Conservation (phyloP, 2,888 invertebrate species). For the Hypomecis punctinalis region DNA sequence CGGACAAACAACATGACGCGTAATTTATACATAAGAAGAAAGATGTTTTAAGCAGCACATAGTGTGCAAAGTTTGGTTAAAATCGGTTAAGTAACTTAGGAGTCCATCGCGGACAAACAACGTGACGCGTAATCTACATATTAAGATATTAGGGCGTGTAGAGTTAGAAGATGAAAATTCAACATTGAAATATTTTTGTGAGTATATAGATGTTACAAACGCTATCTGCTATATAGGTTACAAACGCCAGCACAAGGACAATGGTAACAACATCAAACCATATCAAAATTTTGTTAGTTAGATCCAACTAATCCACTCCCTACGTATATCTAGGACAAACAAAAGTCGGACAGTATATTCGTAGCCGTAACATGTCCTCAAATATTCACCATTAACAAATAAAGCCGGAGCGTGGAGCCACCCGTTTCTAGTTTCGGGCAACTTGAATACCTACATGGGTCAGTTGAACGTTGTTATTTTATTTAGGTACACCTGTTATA, state of each 20-base stretch:
- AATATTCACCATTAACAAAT: constrained; percentile 31
- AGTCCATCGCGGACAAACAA: too few species aligned
- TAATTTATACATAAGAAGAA: too few species aligned
- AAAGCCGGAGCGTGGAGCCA: constrained; percentile 16
- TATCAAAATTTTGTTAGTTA: constrained; percentile 16
- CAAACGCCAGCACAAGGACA: background rate
- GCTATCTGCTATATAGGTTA: background rate
- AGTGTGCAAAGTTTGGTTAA: too few species aligned
- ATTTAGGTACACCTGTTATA: constrained; percentile 42
- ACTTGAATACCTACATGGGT: constrained; percentile 23
- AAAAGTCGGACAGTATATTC: constrained; percentile 10
- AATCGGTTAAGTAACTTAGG: too few species aligned
- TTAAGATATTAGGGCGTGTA: too few species aligned
- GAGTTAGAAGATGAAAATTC: too few species aligned
- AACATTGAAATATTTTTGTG: too few species aligned
- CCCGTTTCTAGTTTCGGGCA: constrained; percentile 14
- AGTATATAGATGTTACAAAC: too few species aligned
- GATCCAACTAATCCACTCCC: constrained; percentile 18
- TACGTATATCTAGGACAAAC: constrained; percentile 1
- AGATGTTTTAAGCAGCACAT: too few species aligned
- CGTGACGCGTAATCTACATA: too few species aligned
- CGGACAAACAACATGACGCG: too few species aligned
- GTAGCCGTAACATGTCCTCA: constrained; percentile 15
- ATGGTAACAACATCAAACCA: constrained; percentile 13
- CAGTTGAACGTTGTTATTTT: constrained; percentile 35